Base-by-base conservation (phyloP, 2,888 invertebrate genomes). In the Capitulum mitella region DNA sequence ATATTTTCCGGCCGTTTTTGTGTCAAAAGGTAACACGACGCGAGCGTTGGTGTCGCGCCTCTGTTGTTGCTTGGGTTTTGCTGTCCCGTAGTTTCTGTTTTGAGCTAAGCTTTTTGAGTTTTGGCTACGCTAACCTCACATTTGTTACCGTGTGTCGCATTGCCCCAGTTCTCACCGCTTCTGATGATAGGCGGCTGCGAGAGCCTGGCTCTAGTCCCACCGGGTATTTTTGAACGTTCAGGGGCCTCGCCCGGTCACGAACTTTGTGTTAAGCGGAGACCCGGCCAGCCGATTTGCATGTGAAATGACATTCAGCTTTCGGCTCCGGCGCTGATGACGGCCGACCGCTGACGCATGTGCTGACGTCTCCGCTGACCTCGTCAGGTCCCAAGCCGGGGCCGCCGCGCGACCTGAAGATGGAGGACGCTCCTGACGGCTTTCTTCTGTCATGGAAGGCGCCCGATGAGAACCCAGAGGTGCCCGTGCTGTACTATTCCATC, bases 331-430 rank as follows among this genome's bases (percentile, higher is more conserved):
- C n/a, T n/a, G n/a, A n/a, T n/a, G n/a, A n/a, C n/a, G n/a, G n/a
- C n/a, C n/a, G n/a, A n/a, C n/a, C n/a, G n/a, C n/a, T n/a, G n/a
- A n/a, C n/a, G n/a, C n/a, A n/a, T n/a, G n/a, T n/a, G n/a, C n/a
- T n/a, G 26, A 19, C 61, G 76, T 75, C 34, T 37, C 78, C 77
- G 43, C 54, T 79, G 37, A 51, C 70, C 46, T 80, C 81, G 84
- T 51, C 85, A 96, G 97, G 96, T 87, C 95, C 96, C 80, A 93
- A 93, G 87, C 96, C 98, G 78, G 93, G 94, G 84, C 92, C 93
- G 77, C 97, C 97, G 48, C 90, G 93, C 83, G 97, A 97, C 87
- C 89, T 97, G 83, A 93, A 95, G 78, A 93, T 96, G 81, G 92
- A 92, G 78, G 94, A 95, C 87, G 91, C 94, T 82, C 91, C 92